Base-by-base conservation (phyloP, 1,140 invertebrate species). In the Heliconius himera region DNA sequence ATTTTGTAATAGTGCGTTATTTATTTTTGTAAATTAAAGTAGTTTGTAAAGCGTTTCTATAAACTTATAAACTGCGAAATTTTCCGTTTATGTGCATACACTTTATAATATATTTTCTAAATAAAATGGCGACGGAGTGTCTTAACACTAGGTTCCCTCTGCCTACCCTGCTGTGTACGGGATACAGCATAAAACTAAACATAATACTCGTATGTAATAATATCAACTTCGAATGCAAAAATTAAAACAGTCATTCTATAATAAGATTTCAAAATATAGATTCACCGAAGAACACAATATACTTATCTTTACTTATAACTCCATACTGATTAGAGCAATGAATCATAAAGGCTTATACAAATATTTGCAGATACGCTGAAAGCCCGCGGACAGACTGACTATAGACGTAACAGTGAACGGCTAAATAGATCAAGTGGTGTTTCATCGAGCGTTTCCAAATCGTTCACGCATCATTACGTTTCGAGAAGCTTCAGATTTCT, bases 401-500 rank as follows among this genome's bases (percentile, higher is more conserved):
- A 1, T 18, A 51, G 60, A 80, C 79, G 74, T 85, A 88, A 86
- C 88, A 89, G 78, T 89, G 84, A 85, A 66, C 82, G 85, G 81
- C 79, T 86, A 90, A 87, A 87, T 91, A 86, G 87, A 88, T 83
- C 90, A 87, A 88, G 81, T 79, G 60, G 79, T 86, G 84, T 83
- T 83, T 73, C 76, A 83, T 85, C 87, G 83, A 82, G 75, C 86
- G 79, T 84, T 86, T 84, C 77, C 83, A 83, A 81, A 87, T 87
- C 78, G 82, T 87, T 87, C 80, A 88, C 87, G 88, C 89, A 84
- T 85, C 89, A 90, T 89, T 90, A 87, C 70, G 22, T 79, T 54
- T 77, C 73, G 71, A 83, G 78, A 77, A 84, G 76, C 73, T 79
- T 76, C 77, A 78, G 73, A 72, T 38, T 75, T 84, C 80, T 81